A percentile compares a stretch with the other conserved stretches of the same genome.
These are phyloP conservation scores for Ophioninae sp. DNA, from an alignment of 2,888 invertebrate species.

Conservation along the genomic window DNA sequence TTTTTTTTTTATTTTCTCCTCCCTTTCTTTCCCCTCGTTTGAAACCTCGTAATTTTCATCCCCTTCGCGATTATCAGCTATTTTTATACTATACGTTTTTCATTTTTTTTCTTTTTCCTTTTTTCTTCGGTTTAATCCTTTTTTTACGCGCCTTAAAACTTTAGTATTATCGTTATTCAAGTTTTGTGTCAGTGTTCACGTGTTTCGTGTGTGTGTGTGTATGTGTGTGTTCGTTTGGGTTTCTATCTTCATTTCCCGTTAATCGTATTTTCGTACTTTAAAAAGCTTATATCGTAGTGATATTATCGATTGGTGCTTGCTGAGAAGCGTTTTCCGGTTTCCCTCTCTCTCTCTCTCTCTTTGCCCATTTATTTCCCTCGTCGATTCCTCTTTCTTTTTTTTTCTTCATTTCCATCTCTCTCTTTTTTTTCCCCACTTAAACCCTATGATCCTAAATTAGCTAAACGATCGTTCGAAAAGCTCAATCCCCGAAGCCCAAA, in stretches of 20 bases:
- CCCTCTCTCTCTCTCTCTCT: constrained; percentile 36
- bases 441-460: constrained; percentile 32
- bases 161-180: constrained; percentile 61
- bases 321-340: constrained; percentile 72
- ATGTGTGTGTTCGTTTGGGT: constrained; percentile 35
- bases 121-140: constrained; percentile 49
- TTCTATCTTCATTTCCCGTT: constrained; percentile 63
- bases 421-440: neutral
- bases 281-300: constrained; percentile 80
- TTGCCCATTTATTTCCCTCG: neutral
- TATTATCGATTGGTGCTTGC: constrained; percentile 79
- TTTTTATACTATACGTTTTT: constrained; percentile 46
- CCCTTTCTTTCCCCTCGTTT: neutral
- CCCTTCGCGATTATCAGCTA: constrained; percentile 51
- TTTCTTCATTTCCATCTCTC: constrained; percentile 13
- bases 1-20: constrained; percentile 20
- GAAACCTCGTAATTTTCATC: constrained; percentile 10
- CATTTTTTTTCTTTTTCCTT: constrained; percentile 35
- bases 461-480: constrained; percentile 43
- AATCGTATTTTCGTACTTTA: constrained; percentile 73
- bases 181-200: constrained; percentile 25
- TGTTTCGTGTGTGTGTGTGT: too few relatives aligned
- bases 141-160: constrained; percentile 53
- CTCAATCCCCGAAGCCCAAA: constrained; percentile 31
- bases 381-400: constrained; percentile 1